Conservation (phyloP, 2,113 vertebrate species). For the Melanerpes aurifrons region DNA sequence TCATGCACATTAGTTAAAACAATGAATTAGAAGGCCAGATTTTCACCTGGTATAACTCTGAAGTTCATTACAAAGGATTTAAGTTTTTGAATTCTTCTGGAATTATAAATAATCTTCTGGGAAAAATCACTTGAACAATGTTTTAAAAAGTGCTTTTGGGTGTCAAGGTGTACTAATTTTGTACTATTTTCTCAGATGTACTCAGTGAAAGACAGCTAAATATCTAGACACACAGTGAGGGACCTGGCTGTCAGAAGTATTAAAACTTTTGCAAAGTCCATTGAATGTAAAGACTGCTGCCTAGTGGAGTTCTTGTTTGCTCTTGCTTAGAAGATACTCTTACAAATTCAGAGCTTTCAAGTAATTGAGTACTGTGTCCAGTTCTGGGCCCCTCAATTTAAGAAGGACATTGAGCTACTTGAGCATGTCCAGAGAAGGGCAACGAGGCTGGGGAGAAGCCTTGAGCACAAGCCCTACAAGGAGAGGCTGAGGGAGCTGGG, state of each 20-base stretch:
- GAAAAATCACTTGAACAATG: background rate
- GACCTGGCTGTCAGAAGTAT: background rate
- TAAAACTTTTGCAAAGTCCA: background rate
- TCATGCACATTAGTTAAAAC: background rate
- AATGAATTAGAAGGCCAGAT: background rate
- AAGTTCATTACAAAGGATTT: background rate
- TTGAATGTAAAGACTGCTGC: background rate
- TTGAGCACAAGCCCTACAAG: no score
- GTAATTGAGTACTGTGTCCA: background rate
- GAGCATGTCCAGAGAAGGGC: no score
- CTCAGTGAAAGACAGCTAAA: background rate
- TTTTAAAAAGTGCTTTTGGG: background rate
- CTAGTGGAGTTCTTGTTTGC: background rate
- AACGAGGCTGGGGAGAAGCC: no score
- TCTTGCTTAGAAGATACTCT: background rate
- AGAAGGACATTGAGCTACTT: no score
- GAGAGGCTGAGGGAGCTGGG: no score
- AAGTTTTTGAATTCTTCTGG: background rate
- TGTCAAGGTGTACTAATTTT: background rate
- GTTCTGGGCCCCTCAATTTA: no score
- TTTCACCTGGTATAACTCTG: background rate
- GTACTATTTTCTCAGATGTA: background rate
- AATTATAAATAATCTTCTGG: background rate
- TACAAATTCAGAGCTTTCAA: background rate
- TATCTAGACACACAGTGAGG: background rate